Evolutionary conservation across 2,113 vertebrate genomes (phyloP), one percentile per base, ranked within the genome.

Genomic region (Hypocryptadius cinnamomeus): DNA sequence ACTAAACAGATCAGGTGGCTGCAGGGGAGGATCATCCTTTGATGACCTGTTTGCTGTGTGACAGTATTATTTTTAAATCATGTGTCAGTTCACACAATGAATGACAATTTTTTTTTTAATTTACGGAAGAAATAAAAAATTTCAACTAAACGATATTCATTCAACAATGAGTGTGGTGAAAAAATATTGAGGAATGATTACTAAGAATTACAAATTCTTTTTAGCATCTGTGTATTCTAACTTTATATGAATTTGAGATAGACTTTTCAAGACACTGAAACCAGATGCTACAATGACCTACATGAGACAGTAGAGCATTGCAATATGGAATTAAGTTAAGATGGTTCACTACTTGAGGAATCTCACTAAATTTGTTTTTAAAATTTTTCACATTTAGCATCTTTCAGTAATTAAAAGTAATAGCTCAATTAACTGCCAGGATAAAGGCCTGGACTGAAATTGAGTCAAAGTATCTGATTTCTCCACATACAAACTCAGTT

Each of bases 221-320:
- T 83, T 51, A 84, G 45, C 12, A 61, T 45, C 27, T 54, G 15
- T 53, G 6, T 59, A 65, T 85, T 89, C 79, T 85, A 77, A 81
- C 3, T 45, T 73, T 8, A 27, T 24, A 60, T 31, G 12, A 87
- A 81, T 85, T 70, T 44, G 79, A 86, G 64, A 31, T 5, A 64
- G 28, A 50, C 40, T 92, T 93, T 39, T 25, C 17, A 71, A 89
- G 65, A 78, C 50, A 87, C 2, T n/a, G 30, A 78, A 91, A 47
- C 6, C 37, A 93, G 22, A 54, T 91, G 66, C 56, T 91, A 16
- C 42, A 87, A 73, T 78, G 74, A 93, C 63, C 80, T 80, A 81
- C 3, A 21, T 8, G 85, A 54, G 37, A 35, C 5, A 74, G 15
- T 15, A 83, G 50, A 81, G 64, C 51, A 37, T 11, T 50, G 14